A percentile compares a stretch with the other conserved stretches of the same genome.
These are phyloP conservation scores for Spilarctia lutea DNA, from an alignment of 2,888 invertebrate genomes.

Conservation along the genomic window DNA sequence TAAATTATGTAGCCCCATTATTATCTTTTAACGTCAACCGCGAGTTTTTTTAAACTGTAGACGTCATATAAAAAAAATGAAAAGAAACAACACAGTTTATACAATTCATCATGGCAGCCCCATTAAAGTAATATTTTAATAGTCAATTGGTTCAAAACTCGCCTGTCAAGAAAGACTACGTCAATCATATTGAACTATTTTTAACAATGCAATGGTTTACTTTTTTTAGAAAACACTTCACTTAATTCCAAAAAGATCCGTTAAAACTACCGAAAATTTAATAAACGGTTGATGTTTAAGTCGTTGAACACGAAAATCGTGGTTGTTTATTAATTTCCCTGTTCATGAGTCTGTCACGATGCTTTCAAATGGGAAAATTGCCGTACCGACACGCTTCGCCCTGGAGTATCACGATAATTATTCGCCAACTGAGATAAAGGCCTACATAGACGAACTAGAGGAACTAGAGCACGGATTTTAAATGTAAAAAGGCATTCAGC, in stretches of 20 bases:
- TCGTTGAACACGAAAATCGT: slow-evolving; percentile 45
- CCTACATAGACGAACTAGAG: slow-evolving; percentile 1
- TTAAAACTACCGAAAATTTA: slow-evolving; percentile 24
- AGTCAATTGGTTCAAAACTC: not conserved
- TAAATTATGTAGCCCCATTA: not conserved
- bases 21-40: not conserved
- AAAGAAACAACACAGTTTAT: too few species aligned
- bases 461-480: slow-evolving; percentile 14
- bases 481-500: not conserved
- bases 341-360: slow-evolving; percentile 50
- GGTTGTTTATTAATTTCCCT: slow-evolving; percentile 46
- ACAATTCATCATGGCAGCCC: not conserved
- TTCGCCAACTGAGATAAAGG: slow-evolving; percentile 26
- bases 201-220: not conserved
- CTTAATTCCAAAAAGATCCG: slow-evolving; percentile 15
- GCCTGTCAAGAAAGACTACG: not conserved
- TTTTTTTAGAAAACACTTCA: not conserved
- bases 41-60: not conserved
- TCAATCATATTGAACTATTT: not conserved
- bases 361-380: slow-evolving; percentile 45
- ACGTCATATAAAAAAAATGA: too few species aligned
- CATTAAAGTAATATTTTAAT: not conserved
- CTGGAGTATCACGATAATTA: slow-evolving; percentile 37
- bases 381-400: slow-evolving; percentile 42
- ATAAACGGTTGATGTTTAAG: slow-evolving; percentile 35